These are phyloP conservation scores for Syrista parreyssii DNA, from an alignment of 2,888 invertebrate species.

Conservation along the genomic window DNA sequence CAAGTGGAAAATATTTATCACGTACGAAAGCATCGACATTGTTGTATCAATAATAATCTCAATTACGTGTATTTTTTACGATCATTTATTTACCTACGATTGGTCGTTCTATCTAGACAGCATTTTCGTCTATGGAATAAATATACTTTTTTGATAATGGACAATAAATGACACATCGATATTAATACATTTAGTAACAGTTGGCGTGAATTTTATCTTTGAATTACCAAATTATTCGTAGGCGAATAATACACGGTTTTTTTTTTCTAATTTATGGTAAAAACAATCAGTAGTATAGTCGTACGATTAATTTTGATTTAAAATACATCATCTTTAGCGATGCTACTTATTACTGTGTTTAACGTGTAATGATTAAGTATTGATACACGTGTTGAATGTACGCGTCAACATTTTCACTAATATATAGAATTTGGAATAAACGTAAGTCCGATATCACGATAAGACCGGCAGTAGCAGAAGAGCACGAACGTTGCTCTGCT, in stretches of 20 bases:
- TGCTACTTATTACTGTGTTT: background rate
- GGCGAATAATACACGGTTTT: too few relatives aligned
- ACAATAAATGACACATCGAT: too few relatives aligned
- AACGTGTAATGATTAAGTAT: background rate
- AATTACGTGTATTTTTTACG: too few relatives aligned
- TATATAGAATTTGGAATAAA: background rate
- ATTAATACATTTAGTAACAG: too few relatives aligned
- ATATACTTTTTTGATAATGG: too few relatives aligned
- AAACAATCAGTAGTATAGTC: background rate
- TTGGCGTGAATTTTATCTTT: too few relatives aligned
- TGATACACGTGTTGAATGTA: background rate
- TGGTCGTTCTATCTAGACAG: background rate
- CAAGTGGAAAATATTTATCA: background rate
- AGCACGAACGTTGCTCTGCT: background rate
- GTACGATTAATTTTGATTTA: background rate
- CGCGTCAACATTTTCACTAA: background rate
- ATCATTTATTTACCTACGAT: background rate
- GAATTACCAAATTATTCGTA: too few relatives aligned
- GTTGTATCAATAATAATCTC: background rate
- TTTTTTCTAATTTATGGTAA: background rate
- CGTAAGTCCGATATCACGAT: background rate
- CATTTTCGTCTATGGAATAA: too few relatives aligned
- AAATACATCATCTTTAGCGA: background rate
- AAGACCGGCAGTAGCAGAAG: background rate
- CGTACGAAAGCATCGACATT: background rate